A percentile compares a stretch with the other conserved stretches of the same genome.
These are phyloP conservation scores for Panonychus citri DNA, from an alignment of 1,140 invertebrate genomes.

Conservation along the genomic window DNA sequence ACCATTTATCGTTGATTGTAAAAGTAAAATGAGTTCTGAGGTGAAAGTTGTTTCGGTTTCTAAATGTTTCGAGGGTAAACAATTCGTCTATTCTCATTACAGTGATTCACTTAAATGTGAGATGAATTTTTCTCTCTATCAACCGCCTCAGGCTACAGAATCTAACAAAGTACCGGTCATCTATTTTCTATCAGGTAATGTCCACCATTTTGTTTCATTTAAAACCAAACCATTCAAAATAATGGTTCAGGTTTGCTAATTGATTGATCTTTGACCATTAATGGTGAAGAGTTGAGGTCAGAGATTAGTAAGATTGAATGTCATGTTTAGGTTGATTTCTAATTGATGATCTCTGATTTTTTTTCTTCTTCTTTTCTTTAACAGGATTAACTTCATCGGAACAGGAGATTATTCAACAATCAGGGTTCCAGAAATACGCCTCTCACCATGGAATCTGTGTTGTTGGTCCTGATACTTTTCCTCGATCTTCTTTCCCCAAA, in stretches of 20 bases:
- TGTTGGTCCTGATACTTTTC: constrained; percentile 85
- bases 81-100: constrained; percentile 57
- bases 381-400: constrained; percentile 88
- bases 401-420: constrained; percentile 85
- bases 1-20: too few species aligned
- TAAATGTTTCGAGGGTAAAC: constrained; percentile 51
- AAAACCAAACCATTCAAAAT: too few species aligned
- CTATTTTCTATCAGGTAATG: not conserved
- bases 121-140: constrained; percentile 77
- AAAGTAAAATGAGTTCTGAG: too few species aligned
- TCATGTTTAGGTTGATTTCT: too few species aligned
- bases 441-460: constrained; percentile 55
- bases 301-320: too few species aligned
- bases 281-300: too few species aligned
- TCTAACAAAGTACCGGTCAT: not conserved
- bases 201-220: too few species aligned
- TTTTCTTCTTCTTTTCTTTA: constrained; percentile 46
- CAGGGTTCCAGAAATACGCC: constrained; percentile 69
- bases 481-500: constrained; percentile 56
- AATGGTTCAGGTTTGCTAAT: too few species aligned
- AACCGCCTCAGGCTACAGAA: constrained; percentile 36
- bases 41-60: too few species aligned
- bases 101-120: constrained; percentile 53
- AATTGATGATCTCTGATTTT: too few species aligned
- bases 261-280: too few species aligned